Conservation (phyloP, 2,888 invertebrate species). For the Zygogramma bicolorata region DNA sequence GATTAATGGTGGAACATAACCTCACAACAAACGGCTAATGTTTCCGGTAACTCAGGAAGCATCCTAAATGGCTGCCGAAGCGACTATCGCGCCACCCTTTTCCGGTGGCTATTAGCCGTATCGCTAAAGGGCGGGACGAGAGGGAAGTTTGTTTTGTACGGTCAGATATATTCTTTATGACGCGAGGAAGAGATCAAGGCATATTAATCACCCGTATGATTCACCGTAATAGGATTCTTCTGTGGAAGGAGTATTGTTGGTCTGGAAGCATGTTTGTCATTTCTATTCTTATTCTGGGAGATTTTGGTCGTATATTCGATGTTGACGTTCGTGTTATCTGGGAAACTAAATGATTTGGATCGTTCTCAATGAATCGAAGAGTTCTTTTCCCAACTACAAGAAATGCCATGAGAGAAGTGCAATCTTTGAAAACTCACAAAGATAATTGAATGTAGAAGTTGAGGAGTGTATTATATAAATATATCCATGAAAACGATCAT, state of each 20-base stretch:
- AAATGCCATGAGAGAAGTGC: no score
- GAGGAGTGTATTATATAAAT: no score
- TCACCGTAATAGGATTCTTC: conserved; percentile 24
- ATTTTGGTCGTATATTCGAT: no score
- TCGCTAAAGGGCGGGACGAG: conserved; percentile 64
- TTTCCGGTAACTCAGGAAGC: conserved; percentile 66
- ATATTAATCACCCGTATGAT: conserved; percentile 38
- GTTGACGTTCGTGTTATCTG: no score
- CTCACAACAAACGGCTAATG: conserved; percentile 65
- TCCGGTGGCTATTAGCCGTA: conserved; percentile 65
- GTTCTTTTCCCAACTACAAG: no score
- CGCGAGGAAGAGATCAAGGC: conserved; percentile 24
- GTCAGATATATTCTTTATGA: conserved; percentile 35
- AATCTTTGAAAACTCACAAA: no score
- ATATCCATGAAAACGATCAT: no score
- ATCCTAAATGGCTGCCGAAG: conserved; percentile 63
- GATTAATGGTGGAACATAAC: conserved; percentile 65
- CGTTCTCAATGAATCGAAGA: no score
- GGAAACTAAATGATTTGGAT: no score
- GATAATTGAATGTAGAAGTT: no score
- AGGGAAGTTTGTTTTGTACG: conserved; percentile 60
- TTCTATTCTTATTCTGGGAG: neutral
- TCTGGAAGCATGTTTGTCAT: neutral
- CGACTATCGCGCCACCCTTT: conserved; percentile 62
- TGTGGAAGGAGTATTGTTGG: neutral